Base-by-base conservation (phyloP, 2,113 vertebrate genomes). In the Gymnogyps californianus region DNA sequence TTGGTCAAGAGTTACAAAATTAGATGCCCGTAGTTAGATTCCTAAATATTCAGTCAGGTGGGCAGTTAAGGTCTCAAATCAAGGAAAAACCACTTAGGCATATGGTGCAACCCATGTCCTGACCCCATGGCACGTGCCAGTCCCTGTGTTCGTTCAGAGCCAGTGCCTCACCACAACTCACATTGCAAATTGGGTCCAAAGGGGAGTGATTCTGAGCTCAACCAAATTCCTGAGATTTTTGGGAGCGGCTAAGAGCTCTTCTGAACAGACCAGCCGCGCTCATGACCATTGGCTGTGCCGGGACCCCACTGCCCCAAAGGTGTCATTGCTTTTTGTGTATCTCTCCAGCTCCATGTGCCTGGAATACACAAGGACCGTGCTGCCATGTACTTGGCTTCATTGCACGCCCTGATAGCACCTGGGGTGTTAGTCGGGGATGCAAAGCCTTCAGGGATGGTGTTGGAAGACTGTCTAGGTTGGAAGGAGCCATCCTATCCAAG, bases 341-440 rank as follows among this genome's bases (percentile, higher is more conserved):
- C 29, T 47, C 25, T 65, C 26, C 80, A 83, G 28, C 25, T 74
- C 38, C 38, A 6, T 0, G 1, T 15, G 10, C 29, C 36, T 67
- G 66, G 28, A 71, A 22, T 47, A 13, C 29, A 21, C 0, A 1
- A 22, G 26, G 18, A n/a, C 31, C 8, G 7, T 16, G 10, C 10
- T 70, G 9, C 19, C n/a, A 10, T 3, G 3, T 11, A 6, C 21
- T 58, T 78, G 71, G 15, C 34, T 49, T n/a, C 34, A 1, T n/a
- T 55, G 12, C 42, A 19, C 0, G 0, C 31, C 29, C 55, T 12
- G 44, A 10, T 16, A 3, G 24, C 1, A 6, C 29, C 31, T 13
- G 11, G 13, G 38, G 16, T 1, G 4, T 0, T 25, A 52, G 36
- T 24, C 0, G 0, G 22, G 38, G 22, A 42, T 20, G 19, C 22